phyloP scores from a whole-genome alignment of 2,113 vertebrate species.

The Gnathonemus echidnorhynchus region DNA sequence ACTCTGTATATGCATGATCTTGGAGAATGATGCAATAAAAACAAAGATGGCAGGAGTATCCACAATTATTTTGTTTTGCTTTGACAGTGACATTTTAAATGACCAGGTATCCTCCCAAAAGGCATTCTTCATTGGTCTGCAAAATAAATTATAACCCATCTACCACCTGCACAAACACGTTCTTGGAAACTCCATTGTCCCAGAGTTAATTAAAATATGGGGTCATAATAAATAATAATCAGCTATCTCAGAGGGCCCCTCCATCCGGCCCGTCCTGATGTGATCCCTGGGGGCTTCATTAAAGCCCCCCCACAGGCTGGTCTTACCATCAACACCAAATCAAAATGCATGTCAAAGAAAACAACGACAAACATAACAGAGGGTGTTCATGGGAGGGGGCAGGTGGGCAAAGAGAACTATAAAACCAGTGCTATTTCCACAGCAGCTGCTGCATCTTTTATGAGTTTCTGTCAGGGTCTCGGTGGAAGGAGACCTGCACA shows the following conservation, averaged over 20 bases:
- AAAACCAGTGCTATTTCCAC: not conserved
- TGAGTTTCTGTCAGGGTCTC: not conserved
- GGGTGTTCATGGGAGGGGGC: too few relatives aligned
- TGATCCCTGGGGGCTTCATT: conserved; percentile 5
- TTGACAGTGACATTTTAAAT: not conserved
- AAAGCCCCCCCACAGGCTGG: not conserved
- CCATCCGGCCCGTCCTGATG: not conserved
- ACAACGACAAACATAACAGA: not conserved
- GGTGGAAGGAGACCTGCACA: not conserved
- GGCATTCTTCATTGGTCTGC: not conserved
- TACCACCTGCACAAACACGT: not conserved
- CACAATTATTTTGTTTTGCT: not conserved
- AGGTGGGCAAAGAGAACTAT: not conserved
- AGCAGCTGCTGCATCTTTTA: not conserved
- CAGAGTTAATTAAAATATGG: conserved; percentile 19
- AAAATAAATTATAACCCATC: conserved; percentile 19
- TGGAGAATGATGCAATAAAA: not conserved
- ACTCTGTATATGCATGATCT: not conserved
- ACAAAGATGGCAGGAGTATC: not conserved
- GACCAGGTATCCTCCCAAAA: not conserved
- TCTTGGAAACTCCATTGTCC: not conserved
- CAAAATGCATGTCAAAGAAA: not conserved
- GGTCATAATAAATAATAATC: not conserved
- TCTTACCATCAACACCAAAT: not conserved
- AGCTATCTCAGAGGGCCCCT: not conserved